Evolutionary conservation across 2,888 invertebrate species (phyloP).

Genomic region (Norana najaformis): DNA sequence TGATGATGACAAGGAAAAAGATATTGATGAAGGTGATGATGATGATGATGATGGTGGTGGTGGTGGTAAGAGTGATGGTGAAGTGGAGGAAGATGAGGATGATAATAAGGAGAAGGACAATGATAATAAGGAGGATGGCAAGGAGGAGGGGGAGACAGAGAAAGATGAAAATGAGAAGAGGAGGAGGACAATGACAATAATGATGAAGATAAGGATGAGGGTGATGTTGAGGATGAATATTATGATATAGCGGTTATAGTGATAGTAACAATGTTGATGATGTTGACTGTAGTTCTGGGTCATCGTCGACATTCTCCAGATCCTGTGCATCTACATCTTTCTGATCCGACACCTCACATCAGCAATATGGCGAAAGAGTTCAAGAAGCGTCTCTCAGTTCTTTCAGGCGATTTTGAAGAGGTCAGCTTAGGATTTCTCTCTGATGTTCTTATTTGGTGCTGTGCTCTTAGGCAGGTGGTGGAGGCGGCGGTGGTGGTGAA

Average conservation of each 20-base stretch:
- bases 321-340: slow-evolving; percentile 62
- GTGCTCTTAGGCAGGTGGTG: background rate
- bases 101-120: background rate
- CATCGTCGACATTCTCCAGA: slow-evolving; percentile 59
- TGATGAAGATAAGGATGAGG: background rate
- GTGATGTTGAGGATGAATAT: background rate
- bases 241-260: background rate
- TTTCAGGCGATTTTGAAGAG: slow-evolving; percentile 57
- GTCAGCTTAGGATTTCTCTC: slow-evolving; percentile 42
- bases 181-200: no score
- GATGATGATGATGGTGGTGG: background rate
- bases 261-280: background rate
- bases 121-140: background rate
- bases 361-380: slow-evolving; percentile 62
- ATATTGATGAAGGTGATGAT: background rate
- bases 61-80: background rate
- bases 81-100: background rate
- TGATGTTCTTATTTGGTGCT: background rate
- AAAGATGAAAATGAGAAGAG: no score
- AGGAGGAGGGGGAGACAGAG: no score
- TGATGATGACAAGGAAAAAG: background rate
- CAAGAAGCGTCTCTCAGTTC: slow-evolving; percentile 49
- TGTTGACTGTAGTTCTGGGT: slow-evolving; percentile 71
- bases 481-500: background rate
- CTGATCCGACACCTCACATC: slow-evolving; percentile 64